Evolutionary conservation across 2,888 invertebrate species (phyloP).

Genomic region (Ennomos fuscantarius): DNA sequence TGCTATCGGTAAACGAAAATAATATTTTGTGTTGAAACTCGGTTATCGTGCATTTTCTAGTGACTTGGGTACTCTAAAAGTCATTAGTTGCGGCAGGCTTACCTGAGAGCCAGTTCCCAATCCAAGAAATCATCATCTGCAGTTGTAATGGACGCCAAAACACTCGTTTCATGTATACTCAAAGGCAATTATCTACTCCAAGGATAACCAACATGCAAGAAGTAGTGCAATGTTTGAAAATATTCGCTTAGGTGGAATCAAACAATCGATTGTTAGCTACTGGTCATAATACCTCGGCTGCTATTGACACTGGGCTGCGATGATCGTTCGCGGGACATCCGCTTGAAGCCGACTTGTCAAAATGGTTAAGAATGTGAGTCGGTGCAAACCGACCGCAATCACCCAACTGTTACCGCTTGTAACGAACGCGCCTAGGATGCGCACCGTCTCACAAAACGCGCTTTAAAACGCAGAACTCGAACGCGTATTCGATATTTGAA

Average conservation of each 20-base stretch:
- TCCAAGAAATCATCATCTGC: no score
- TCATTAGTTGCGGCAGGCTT: no score
- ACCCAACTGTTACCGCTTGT: slow-evolving; percentile 64
- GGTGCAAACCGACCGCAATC: slow-evolving; percentile 72
- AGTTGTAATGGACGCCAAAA: no score
- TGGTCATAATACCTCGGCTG: slow-evolving; percentile 37
- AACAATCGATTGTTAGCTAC: slow-evolving; percentile 48
- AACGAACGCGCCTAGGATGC: slow-evolving; percentile 63
- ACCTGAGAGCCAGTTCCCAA: no score
- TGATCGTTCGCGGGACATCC: slow-evolving; percentile 59
- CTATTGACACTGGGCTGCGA: slow-evolving; percentile 49
- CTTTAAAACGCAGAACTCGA: slow-evolving; percentile 39
- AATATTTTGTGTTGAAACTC: no score
- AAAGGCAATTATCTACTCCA: no score
- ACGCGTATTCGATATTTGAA: slow-evolving; percentile 24
- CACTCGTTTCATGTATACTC: no score
- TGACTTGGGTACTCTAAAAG: no score
- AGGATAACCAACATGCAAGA: neutral
- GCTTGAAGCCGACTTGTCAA: slow-evolving; percentile 63
- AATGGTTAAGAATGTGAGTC: slow-evolving; percentile 74
- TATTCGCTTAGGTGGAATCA: slow-evolving; percentile 28
- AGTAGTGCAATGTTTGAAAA: slow-evolving; percentile 15
- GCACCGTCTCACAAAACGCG: slow-evolving; percentile 16
- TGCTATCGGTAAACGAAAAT: no score
- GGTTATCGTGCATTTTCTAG: no score